These are phyloP conservation scores for Pogonomyrmex californicus DNA, from an alignment of 1,140 invertebrate species.

Conservation along the genomic window DNA sequence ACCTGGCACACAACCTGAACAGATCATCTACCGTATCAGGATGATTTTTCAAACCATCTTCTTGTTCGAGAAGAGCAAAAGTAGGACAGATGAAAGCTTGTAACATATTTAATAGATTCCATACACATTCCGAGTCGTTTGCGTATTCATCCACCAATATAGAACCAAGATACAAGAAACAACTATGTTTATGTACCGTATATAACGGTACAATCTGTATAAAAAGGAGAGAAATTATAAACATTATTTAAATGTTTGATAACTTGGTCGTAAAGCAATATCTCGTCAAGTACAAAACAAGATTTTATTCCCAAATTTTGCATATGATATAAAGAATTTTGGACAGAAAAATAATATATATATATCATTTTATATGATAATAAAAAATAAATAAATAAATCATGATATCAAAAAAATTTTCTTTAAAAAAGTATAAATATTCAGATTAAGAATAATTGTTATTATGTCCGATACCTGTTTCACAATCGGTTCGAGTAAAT, in stretches of 20 bases:
- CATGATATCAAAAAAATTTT: too few relatives aligned
- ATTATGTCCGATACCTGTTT: conserved; percentile 88
- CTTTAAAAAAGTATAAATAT: background rate
- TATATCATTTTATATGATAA: too few relatives aligned
- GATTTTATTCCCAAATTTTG: too few relatives aligned
- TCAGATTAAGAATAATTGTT: background rate
- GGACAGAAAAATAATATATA: too few relatives aligned
- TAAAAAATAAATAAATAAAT: too few relatives aligned
- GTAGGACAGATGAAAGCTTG: conserved; percentile 95
- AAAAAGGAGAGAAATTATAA: conserved; percentile 49
- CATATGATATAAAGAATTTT: too few relatives aligned
- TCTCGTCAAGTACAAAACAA: too few relatives aligned
- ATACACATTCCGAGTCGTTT: conserved; percentile 89
- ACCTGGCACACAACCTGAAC: conserved; percentile 95
- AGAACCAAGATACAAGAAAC: conserved; percentile 97
- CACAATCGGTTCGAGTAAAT: conserved; percentile 93
- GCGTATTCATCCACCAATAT: conserved; percentile 98
- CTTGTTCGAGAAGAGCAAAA: conserved; percentile 92
- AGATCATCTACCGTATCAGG: conserved; percentile 99
- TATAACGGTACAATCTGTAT: conserved; percentile 95
- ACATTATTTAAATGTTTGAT: background rate
- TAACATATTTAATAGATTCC: conserved; percentile 94
- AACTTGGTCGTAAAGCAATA: background rate
- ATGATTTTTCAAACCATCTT: conserved; percentile 94
- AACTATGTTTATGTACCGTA: conserved; percentile 94